Evolutionary conservation across 2,113 vertebrate species (phyloP), one percentile per base, ranked within the genome.

Genomic region (Spea multiplicata): DNA sequence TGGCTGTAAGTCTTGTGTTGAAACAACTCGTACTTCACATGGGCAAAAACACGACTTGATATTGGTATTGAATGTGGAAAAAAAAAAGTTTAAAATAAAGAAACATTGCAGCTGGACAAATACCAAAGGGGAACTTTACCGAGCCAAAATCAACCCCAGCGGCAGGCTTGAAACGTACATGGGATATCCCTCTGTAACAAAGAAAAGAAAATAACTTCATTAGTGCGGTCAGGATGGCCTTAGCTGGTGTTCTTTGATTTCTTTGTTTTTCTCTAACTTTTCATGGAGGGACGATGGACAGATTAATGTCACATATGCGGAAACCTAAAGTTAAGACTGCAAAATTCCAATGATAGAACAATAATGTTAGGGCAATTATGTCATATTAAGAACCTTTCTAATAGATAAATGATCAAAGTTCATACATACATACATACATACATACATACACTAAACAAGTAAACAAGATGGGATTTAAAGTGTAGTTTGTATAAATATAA

Each of bases 41-140:
- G 5, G 6, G 3, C 77, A 82, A 67, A 83, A 82, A 78, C 81
- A 52, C 66, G 9, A 52, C 78, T 67, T 44, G 62, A 83, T 80
- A 82, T 1, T 68, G 62, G 81, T 73, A 79, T 75, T 75, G 59
- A 70, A 75, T 13, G 65, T 53, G 50, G 45, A 77, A 67, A 10
- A 14, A 67, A 10, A 14, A 17, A 2, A 12, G 30, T 73, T 10
- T 16, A 17, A 14, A 4, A 74, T 83, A 67, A 83, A 66, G 61
- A 82, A 85, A 75, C 2, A 80, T 70, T 66, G 52, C 87, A 86
- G 86, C 88, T 87, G 88, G 50, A 81, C 84, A 87, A 89, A 87
- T n/a, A 88, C 70, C 0, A 80, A 74, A 65, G 3, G 5, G 50
- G 81, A 12, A 71, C 59, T 46, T 52, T 3, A 0, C 2, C 74